Conservation (phyloP, 92 coral and sea anemone genomes). For the Epizoanthus illoricatus region DNA sequence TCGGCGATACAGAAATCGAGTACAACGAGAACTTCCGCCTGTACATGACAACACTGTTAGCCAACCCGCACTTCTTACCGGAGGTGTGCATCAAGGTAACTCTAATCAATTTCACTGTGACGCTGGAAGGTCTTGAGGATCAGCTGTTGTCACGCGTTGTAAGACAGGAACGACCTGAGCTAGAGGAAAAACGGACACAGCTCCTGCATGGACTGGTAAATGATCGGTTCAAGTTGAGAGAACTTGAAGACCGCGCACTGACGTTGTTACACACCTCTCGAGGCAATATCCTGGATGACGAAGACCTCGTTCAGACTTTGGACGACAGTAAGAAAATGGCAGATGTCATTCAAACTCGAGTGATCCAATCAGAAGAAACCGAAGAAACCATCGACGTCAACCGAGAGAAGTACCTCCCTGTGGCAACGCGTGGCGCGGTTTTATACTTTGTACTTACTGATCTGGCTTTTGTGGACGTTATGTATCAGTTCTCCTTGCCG, state of each 20-base stretch:
- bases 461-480: conserved; percentile 77
- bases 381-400: conserved; percentile 68
- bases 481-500: conserved; percentile 94
- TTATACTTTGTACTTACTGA: conserved; percentile 88
- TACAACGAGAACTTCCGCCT: conserved; percentile 92
- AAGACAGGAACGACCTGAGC: conserved; percentile 77
- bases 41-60: conserved; percentile 85
- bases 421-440: conserved; percentile 93
- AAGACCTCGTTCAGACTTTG: conserved; percentile 81
- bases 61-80: conserved; percentile 95
- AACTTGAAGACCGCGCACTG: conserved; percentile 85
- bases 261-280: conserved; percentile 78
- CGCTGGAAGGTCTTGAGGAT: conserved; percentile 96
- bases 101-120: conserved; percentile 89
- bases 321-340: conserved; percentile 96
- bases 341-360: conserved; percentile 83
- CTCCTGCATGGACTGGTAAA: conserved; percentile 73
- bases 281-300: conserved; percentile 95
- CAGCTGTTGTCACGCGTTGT: conserved; percentile 95
- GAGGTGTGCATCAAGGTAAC: conserved; percentile 94
- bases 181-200: conserved; percentile 75
- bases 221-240: conserved; percentile 84
- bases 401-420: conserved; percentile 85
- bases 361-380: conserved; percentile 81
- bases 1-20: conserved; percentile 86